Evolutionary conservation across 1,140 invertebrate genomes (phyloP), one percentile per base, ranked within the genome.

Genomic region (Monochamus saltuarius): DNA sequence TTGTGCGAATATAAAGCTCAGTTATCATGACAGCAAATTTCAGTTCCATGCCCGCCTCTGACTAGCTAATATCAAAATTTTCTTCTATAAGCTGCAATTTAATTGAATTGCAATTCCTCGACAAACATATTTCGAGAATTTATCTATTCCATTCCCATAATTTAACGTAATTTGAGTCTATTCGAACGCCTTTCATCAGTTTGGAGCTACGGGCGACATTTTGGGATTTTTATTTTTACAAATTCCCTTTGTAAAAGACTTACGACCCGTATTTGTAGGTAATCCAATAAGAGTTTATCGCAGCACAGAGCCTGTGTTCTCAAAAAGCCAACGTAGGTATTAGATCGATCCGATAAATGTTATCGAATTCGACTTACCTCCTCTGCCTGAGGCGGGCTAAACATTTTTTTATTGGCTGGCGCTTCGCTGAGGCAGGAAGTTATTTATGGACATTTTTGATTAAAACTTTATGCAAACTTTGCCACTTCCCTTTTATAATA

Each of bases 201-300:
- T 29, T 29, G 22, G 6, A 29, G 22, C 22, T 29, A 29, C 39
- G 11, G 39, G 14, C 11, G 59, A 56, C 59, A 64, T 67, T 64
- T 64, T 54, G 59, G 46, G 58, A 62, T 59, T 64, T 66, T 63
- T 59, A 63, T 62, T 66, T 66, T 57, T 56, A 52, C 61, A 67
- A 64, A 67, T 64, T 59, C 62, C 52, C 59, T 59, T 64, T 59
- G 62, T 57, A 61, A 67, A 67, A 65, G 65, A 65, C 65, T 64
- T 65, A 62, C 62, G 46, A 61, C 46, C 53, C 62, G 65, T 65
- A 67, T 67, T 64, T 67, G 65, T 62, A 22, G 56, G 62, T 67
- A 67, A 67, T 67, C 65, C 65, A 67, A 64, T 67, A 67, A 62
- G 65, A 62, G 62, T 67, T 67, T 67, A 67, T 64, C 59, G 62